phyloP scores from a whole-genome alignment of 1,140 invertebrate genomes.

The Micrasema longulum region DNA sequence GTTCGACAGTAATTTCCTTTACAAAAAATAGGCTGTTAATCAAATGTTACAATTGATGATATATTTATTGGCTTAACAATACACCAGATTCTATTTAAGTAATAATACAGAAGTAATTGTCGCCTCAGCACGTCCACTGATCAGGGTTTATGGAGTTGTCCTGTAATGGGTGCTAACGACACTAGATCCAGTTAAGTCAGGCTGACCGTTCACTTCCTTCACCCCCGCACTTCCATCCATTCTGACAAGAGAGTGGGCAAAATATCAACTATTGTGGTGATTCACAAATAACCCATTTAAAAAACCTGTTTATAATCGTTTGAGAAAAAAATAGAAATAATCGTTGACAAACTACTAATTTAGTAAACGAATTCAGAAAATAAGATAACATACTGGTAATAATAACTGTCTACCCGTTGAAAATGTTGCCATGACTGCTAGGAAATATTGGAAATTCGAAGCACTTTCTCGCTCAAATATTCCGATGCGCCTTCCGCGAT shows the following conservation, averaged over 20 bases:
- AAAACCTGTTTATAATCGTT: too few relatives aligned
- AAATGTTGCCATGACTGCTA: background rate
- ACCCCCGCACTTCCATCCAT: conserved; percentile 20
- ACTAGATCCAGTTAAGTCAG: conserved; percentile 26
- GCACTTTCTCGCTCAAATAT: conserved; percentile 3
- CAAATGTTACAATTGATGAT: background rate
- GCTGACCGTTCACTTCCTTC: conserved; percentile 34
- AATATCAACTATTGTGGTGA: conserved; percentile 28
- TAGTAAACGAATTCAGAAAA: too few relatives aligned
- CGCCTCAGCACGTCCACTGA: conserved; percentile 25
- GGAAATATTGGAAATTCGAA: background rate
- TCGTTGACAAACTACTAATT: too few relatives aligned
- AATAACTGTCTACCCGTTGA: too few relatives aligned
- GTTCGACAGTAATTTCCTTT: too few relatives aligned
- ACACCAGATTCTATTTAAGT: too few relatives aligned
- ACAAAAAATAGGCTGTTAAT: too few relatives aligned
- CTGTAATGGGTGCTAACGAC: conserved; percentile 35
- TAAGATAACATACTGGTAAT: too few relatives aligned
- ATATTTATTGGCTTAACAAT: conserved; percentile 10
- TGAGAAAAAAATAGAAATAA: too few relatives aligned
- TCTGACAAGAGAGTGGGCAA: conserved; percentile 16
- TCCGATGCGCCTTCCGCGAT: conserved; percentile 12
- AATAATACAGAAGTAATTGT: conserved; percentile 16
- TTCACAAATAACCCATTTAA: background rate
- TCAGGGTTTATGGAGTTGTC: conserved; percentile 31